Percentiles rank a stretch among this genome's conserved stretches.
Evolutionary conservation across 2,797 vertebrate species (phyloP).

Genomic region (Champsocephalus gunnari): DNA sequence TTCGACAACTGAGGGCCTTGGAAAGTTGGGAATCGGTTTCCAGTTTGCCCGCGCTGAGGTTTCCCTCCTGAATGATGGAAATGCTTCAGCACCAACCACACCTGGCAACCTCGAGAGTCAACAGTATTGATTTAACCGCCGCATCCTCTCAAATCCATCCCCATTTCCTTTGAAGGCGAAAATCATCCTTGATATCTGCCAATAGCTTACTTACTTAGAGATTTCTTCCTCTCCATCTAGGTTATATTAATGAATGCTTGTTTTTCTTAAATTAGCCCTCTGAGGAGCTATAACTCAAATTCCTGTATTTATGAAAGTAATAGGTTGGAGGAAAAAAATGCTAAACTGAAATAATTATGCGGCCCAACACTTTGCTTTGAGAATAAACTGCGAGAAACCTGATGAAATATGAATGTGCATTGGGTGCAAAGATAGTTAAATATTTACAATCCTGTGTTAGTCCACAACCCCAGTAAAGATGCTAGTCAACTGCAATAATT

Average conservation of each 20-base stretch:
- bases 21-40: constrained; percentile 53
- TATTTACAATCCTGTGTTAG: constrained; percentile 88
- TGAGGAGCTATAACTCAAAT: constrained; percentile 87
- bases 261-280: constrained; percentile 88
- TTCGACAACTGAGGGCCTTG: constrained; percentile 35
- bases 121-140: constrained; percentile 78
- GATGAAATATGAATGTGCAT: constrained; percentile 90
- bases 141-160: constrained; percentile 82
- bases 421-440: constrained; percentile 88
- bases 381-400: constrained; percentile 87
- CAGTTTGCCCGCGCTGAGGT: constrained; percentile 32
- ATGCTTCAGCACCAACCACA: constrained; percentile 65
- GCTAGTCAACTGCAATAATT: constrained; percentile 87
- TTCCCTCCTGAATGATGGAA: constrained; percentile 74
- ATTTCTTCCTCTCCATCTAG: constrained; percentile 85
- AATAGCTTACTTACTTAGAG: constrained; percentile 82
- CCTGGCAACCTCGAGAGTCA: constrained; percentile 78
- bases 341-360: constrained; percentile 91
- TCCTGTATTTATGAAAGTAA: constrained; percentile 91
- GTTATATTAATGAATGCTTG: constrained; percentile 87
- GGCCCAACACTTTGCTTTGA: constrained; percentile 88
- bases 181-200: constrained; percentile 83
- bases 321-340: constrained; percentile 83
- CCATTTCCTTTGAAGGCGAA: constrained; percentile 84
- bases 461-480: constrained; percentile 86